Percentiles rank a stretch among this genome's conserved stretches.
phyloP scores from a whole-genome alignment of 2,113 vertebrate genomes.

The Forbesichthys agassizii region DNA sequence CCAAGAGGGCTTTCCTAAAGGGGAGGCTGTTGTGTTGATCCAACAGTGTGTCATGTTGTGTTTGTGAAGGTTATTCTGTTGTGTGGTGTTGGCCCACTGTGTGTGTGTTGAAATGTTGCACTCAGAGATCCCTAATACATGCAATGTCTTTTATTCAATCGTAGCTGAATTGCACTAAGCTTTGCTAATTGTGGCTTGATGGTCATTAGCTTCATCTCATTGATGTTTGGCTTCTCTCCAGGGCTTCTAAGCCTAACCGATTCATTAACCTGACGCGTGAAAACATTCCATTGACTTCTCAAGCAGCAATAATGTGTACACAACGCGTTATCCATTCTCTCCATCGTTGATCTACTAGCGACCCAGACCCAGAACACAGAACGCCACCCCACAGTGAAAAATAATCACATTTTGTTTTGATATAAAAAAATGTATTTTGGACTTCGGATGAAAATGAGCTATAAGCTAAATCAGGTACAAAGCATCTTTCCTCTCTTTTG shows the following conservation, averaged over 20 bases:
- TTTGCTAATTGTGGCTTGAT: conserved; percentile 4
- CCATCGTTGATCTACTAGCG: too few relatives aligned
- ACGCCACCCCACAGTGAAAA: too few relatives aligned
- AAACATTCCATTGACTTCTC: conserved; percentile 46
- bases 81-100: too few relatives aligned
- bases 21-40: neutral
- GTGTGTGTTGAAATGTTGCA: neutral
- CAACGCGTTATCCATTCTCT: too few relatives aligned
- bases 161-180: conserved; percentile 26
- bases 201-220: conserved; percentile 49
- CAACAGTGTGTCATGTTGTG: neutral
- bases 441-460: too few relatives aligned
- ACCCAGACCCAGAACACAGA: too few relatives aligned
- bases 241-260: conserved; percentile 48
- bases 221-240: conserved; percentile 31
- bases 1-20: neutral
- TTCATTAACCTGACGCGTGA: conserved; percentile 47
- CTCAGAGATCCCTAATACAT: conserved; percentile 6
- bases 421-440: too few relatives aligned
- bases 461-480: too few relatives aligned
- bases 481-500: too few relatives aligned
- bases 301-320: too few relatives aligned
- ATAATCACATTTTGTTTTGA: too few relatives aligned
- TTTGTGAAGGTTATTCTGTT: neutral
- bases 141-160: conserved; percentile 20